A percentile compares a stretch with the other conserved stretches of the same genome.
Conservation (phyloP, 2,797 vertebrate species). For the Diceros bicornis region DNA sequence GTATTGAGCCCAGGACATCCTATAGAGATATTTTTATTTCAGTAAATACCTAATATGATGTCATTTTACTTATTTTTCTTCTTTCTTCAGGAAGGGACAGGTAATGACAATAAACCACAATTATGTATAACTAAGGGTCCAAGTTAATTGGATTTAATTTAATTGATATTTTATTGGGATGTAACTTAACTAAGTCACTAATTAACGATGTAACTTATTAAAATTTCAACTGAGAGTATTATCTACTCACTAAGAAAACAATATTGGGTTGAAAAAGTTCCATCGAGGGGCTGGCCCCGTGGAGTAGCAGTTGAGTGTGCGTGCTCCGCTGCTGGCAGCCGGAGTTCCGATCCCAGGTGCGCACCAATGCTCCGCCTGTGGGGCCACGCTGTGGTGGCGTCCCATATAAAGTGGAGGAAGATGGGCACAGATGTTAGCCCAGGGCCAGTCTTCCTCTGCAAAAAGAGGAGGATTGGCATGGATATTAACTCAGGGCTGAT, state of each 20-base stretch:
- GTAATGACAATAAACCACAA: not conserved
- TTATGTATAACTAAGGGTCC: not conserved
- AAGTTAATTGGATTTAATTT: conserved; percentile 44
- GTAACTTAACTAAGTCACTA: not conserved
- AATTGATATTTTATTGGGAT: conserved; percentile 13
- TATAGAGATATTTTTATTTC: conserved; percentile 26
- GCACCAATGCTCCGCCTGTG: too few species aligned
- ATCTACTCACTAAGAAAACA: not conserved
- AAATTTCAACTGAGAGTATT: conserved; percentile 26
- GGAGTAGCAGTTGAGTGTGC: too few species aligned
- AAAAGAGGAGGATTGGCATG: too few species aligned
- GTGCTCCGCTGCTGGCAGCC: too few species aligned
- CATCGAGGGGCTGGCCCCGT: not conserved
- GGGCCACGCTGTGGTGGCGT: too few species aligned
- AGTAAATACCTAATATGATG: not conserved
- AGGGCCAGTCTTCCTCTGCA: too few species aligned
- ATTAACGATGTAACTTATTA: not conserved
- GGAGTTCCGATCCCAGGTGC: too few species aligned
- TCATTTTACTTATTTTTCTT: conserved; percentile 3
- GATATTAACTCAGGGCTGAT: too few species aligned
- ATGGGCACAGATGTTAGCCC: too few species aligned
- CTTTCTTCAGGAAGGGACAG: not conserved
- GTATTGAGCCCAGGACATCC: not conserved
- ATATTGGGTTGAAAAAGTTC: not conserved
- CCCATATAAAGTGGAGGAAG: too few species aligned